These are phyloP conservation scores for Macrochelys suwanniensis DNA, from an alignment of 2,797 vertebrate species.

Conservation along the genomic window DNA sequence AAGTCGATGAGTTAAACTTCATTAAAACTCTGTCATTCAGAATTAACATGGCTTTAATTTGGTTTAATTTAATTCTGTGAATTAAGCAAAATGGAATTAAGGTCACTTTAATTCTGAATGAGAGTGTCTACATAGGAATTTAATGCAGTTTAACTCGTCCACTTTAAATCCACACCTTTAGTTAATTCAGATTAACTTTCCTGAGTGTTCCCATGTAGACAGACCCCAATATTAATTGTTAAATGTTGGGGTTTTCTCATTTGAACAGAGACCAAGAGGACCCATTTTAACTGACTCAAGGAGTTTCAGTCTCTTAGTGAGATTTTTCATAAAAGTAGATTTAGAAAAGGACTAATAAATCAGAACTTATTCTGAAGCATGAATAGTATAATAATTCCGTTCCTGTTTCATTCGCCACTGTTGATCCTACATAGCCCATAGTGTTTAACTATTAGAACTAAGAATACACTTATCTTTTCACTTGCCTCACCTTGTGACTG, in stretches of 20 bases:
- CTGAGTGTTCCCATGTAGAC: background rate
- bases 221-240: background rate
- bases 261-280: background rate
- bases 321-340: background rate
- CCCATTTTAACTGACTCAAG: background rate
- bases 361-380: background rate
- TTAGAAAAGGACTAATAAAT: background rate
- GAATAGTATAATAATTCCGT: background rate
- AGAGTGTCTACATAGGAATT: background rate
- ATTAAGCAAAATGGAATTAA: background rate
- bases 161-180: background rate
- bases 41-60: background rate
- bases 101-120: background rate
- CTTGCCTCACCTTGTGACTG: background rate
- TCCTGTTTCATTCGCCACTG: background rate
- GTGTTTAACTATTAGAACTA: background rate
- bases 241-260: background rate
- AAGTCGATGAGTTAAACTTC: background rate
- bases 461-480: background rate
- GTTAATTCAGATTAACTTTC: background rate
- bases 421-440: background rate
- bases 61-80: background rate
- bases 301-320: background rate
- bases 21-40: background rate
- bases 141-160: background rate